Percentiles rank a stretch among this genome's conserved stretches.
Conservation (phyloP, 2,113 vertebrate genomes). For the Lepus timidus region DNA sequence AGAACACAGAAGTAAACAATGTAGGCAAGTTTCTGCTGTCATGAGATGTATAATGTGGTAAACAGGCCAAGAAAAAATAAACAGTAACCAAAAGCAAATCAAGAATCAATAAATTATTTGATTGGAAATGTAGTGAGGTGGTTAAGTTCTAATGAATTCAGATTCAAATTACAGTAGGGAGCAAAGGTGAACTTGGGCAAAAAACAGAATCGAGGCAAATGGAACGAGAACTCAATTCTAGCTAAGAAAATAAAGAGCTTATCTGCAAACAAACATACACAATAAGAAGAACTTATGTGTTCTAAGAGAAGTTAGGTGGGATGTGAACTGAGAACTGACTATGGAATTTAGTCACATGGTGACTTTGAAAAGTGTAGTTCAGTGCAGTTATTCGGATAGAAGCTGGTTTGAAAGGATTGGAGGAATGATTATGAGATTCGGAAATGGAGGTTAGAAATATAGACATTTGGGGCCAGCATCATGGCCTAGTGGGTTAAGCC, state of each 20-base stretch:
- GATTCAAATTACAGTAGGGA: background rate
- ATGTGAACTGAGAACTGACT: background rate
- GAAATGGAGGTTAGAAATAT: background rate
- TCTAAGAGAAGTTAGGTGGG: background rate
- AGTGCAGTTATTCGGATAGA: background rate
- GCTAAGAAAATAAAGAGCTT: background rate
- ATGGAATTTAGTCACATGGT: background rate
- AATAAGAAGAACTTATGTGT: background rate
- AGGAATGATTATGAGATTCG: background rate
- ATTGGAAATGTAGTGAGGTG: background rate
- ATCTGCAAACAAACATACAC: no score
- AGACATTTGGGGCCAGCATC: background rate
- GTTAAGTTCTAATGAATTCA: background rate
- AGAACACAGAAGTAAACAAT: slow-evolving; percentile 10
- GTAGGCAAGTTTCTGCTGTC: background rate
- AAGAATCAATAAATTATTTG: background rate
- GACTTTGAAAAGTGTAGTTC: background rate
- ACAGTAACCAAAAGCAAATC: background rate
- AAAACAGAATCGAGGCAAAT: background rate
- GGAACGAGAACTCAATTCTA: background rate
- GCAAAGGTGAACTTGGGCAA: background rate
- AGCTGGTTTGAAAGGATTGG: background rate
- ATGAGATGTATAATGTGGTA: background rate
- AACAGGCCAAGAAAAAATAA: background rate
- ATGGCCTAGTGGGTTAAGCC: no score